These are phyloP conservation scores for Bugulina stolonifera DNA, from an alignment of 2,888 invertebrate genomes.

Conservation along the genomic window DNA sequence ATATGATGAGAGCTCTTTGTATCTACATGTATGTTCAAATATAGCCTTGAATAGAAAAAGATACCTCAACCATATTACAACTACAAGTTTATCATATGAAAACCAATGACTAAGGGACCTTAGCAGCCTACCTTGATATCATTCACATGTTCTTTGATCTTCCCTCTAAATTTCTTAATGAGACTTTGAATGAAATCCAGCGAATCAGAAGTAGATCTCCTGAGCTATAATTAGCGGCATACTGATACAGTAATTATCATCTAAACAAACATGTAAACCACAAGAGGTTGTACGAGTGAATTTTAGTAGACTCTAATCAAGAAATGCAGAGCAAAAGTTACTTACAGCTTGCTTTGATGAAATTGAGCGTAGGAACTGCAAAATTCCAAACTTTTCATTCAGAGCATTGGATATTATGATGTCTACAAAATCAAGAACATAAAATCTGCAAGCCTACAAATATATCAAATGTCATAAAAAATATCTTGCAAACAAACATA, in stretches of 20 bases:
- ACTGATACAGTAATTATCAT: background rate
- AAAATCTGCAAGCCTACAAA: too few relatives aligned
- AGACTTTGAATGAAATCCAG: background rate
- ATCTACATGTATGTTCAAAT: too few relatives aligned
- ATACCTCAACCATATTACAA: too few relatives aligned
- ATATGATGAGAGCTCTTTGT: too few relatives aligned
- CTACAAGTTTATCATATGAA: too few relatives aligned
- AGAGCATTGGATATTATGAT: background rate
- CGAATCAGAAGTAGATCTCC: background rate
- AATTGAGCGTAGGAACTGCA: background rate
- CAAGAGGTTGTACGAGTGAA: background rate
- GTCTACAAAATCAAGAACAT: constrained; percentile 14
- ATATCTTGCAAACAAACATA: too few relatives aligned
- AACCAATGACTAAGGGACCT: too few relatives aligned
- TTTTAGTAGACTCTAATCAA: background rate
- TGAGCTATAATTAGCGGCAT: background rate
- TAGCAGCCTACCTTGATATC: constrained; percentile 8
- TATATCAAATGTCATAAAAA: too few relatives aligned
- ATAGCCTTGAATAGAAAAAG: too few relatives aligned
- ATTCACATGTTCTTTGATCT: background rate
- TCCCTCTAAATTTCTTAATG: background rate
- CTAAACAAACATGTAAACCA: background rate
- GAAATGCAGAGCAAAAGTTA: background rate
- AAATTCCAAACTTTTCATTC: background rate
- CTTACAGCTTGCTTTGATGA: constrained; percentile 8